These are phyloP conservation scores for Siniperca chuatsi DNA, from an alignment of 2,113 vertebrate genomes.

Conservation along the genomic window DNA sequence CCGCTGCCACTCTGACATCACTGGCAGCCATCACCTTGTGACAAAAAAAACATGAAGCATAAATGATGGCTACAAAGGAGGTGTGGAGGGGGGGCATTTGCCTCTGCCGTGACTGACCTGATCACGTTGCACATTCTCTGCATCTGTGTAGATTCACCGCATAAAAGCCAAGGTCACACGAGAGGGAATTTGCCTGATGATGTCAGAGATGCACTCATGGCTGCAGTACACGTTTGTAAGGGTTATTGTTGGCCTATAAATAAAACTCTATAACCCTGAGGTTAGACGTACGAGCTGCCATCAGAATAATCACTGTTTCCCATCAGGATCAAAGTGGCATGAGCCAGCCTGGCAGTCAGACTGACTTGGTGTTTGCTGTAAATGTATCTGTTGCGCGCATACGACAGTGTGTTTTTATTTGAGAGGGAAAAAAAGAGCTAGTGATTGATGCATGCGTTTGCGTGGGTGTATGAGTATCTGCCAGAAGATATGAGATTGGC, in stretches of 20 bases:
- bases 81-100: background rate
- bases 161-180: conserved; percentile 67
- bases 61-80: conserved; percentile 47
- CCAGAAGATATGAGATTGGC: conserved; percentile 57
- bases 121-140: conserved; percentile 30
- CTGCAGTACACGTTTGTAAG: conserved; percentile 32
- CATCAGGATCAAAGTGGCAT: conserved; percentile 56
- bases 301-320: conserved; percentile 66
- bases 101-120: conserved; percentile 37
- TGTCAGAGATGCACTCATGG: conserved; percentile 52
- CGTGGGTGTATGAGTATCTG: conserved; percentile 62
- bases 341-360: conserved; percentile 54
- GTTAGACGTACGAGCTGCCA: conserved; percentile 50
- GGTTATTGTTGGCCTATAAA: conserved; percentile 55
- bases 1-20: conserved; percentile 59
- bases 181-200: conserved; percentile 52
- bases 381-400: conserved; percentile 39
- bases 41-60: conserved; percentile 49
- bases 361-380: conserved; percentile 28
- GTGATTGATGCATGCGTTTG: conserved; percentile 73
- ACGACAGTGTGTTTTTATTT: conserved; percentile 46
- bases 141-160: conserved; percentile 26
- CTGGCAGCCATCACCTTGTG: conserved; percentile 64
- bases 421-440: conserved; percentile 24
- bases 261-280: conserved; percentile 42